Percentiles rank a stretch among this genome's conserved stretches.
phyloP scores from a whole-genome alignment of 2,888 invertebrate species.

The Thalpophila matura region DNA sequence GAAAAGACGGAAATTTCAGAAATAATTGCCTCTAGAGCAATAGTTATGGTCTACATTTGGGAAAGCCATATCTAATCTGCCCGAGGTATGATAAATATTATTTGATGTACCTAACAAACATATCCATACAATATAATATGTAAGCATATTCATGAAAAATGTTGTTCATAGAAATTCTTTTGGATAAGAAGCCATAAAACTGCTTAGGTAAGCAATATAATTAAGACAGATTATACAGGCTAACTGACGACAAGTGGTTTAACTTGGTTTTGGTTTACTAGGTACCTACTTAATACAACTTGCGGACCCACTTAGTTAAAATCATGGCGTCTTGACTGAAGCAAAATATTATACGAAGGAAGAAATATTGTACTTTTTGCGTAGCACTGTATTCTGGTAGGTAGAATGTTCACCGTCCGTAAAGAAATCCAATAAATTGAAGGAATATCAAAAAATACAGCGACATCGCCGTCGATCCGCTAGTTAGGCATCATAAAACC shows the following conservation, averaged over 20 bases:
- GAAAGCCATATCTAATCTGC: too few relatives aligned
- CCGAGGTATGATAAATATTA: too few relatives aligned
- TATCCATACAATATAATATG: background rate
- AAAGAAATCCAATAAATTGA: constrained; percentile 60
- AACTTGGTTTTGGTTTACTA: too few relatives aligned
- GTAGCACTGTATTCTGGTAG: constrained; percentile 41
- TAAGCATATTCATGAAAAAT: background rate
- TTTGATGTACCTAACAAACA: too few relatives aligned
- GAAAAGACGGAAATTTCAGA: too few relatives aligned
- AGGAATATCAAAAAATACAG: constrained; percentile 63
- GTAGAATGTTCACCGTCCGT: constrained; percentile 53
- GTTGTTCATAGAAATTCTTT: constrained; percentile 1
- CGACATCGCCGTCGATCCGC: constrained; percentile 47
- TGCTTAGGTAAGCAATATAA: constrained; percentile 4
- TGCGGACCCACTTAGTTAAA: constrained; percentile 20
- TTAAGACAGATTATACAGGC: constrained; percentile 32
- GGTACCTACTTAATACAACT: constrained; percentile 1
- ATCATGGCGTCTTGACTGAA: constrained; percentile 1
- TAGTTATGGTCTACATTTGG: too few relatives aligned
- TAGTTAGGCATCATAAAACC: constrained; percentile 65
- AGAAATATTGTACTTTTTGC: constrained; percentile 41
- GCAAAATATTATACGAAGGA: constrained; percentile 17
- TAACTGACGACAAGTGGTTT: constrained; percentile 26
- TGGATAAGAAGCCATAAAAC: constrained; percentile 37
- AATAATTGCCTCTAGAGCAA: too few relatives aligned